These are phyloP conservation scores for Steatocranus sp. DNA, from an alignment of 2,797 vertebrate genomes.

Conservation along the genomic window DNA sequence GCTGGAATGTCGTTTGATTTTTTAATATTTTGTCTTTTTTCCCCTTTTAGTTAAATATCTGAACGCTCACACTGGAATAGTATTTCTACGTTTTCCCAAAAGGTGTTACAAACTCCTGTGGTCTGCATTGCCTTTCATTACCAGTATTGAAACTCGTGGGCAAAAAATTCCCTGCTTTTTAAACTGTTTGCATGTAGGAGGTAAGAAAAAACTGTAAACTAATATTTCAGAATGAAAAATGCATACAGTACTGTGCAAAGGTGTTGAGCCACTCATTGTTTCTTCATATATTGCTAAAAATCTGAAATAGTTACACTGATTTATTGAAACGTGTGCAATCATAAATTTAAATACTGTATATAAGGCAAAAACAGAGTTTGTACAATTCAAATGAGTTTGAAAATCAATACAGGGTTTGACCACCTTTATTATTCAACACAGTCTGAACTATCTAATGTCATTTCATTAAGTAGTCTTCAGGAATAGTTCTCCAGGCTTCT, in stretches of 20 bases:
- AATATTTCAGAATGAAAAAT: background rate
- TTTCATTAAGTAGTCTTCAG: background rate
- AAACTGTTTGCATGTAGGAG: constrained; percentile 89
- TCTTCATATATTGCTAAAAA: background rate
- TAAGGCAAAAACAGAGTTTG: background rate
- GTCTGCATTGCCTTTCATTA: constrained; percentile 90
- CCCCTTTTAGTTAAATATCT: constrained; percentile 84
- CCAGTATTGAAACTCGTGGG: constrained; percentile 73
- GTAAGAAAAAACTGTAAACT: constrained; percentile 63
- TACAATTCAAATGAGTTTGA: fast-evolving
- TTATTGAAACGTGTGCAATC: fast-evolving
- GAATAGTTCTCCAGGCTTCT: background rate
- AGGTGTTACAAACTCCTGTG: constrained; percentile 82
- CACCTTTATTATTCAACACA: background rate
- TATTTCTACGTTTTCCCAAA: constrained; percentile 87
- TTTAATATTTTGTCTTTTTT: background rate
- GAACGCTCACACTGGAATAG: constrained; percentile 87
- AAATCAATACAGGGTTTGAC: fast-evolving
- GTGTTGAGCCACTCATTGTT: background rate
- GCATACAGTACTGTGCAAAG: background rate
- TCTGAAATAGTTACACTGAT: background rate
- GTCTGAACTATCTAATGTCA: background rate
- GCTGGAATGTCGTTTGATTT: background rate
- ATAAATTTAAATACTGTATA: background rate
- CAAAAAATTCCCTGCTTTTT: constrained; percentile 82